These are phyloP conservation scores for Lasius fuliginosus DNA, from an alignment of 2,888 invertebrate genomes.

Conservation along the genomic window DNA sequence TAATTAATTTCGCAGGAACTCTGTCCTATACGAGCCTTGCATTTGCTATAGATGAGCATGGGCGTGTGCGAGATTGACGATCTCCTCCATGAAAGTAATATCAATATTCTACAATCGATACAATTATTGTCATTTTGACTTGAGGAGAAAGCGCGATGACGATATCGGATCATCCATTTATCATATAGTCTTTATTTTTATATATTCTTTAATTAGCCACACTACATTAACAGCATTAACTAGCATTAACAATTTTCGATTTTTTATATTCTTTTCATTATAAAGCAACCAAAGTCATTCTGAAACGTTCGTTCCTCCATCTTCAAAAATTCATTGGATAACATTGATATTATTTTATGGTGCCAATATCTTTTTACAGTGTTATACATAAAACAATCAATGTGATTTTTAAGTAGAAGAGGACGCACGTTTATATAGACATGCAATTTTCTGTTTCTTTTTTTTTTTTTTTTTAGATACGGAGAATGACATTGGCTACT, in stretches of 20 bases:
- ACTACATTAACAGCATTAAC: background rate
- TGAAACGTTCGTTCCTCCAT: background rate
- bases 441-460: background rate
- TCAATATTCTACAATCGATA: background rate
- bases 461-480: background rate
- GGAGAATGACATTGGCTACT: background rate
- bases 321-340: background rate
- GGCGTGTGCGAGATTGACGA: constrained; percentile 59
- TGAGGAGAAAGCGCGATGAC: background rate
- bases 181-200: background rate
- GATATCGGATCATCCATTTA: background rate
- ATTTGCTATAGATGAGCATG: constrained; percentile 55
- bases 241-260: background rate
- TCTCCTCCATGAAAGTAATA: constrained; percentile 38
- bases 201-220: background rate
- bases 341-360: background rate
- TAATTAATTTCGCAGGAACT: constrained; percentile 35
- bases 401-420: background rate
- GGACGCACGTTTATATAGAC: background rate
- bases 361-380: background rate
- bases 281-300: background rate
- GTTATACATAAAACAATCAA: background rate
- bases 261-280: background rate
- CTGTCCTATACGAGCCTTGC: constrained; percentile 31
- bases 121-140: background rate